Evolutionary conservation across 2,113 vertebrate genomes (phyloP).

Genomic region (Pachycephala philippinensis): DNA sequence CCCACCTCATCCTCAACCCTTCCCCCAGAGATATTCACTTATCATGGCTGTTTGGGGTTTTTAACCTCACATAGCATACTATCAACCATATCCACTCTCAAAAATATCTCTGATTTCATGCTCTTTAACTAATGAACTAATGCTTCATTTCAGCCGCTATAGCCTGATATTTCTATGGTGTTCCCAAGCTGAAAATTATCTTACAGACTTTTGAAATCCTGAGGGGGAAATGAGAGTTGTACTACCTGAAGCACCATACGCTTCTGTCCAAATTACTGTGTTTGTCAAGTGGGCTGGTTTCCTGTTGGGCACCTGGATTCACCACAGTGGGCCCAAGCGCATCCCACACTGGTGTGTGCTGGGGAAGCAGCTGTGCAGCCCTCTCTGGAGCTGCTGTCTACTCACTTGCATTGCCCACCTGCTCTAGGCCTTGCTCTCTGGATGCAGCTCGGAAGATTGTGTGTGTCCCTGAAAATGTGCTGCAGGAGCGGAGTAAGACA

Average conservation of each 20-base stretch:
- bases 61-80: not conserved
- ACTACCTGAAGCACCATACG: not conserved
- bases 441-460: not conserved
- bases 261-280: not conserved
- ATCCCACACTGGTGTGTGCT: rapidly evolving
- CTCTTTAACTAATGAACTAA: not conserved
- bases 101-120: not conserved
- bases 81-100: not conserved
- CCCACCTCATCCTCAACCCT: not conserved
- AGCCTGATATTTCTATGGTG: not conserved
- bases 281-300: not conserved
- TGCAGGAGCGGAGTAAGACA: not conserved
- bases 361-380: not conserved
- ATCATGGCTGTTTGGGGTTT: not conserved
- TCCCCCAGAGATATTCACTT: not conserved
- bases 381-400: not conserved
- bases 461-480: not conserved
- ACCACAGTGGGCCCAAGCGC: rapidly evolving
- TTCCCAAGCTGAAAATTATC: not conserved
- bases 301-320: not conserved
- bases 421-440: not conserved
- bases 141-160: not conserved
- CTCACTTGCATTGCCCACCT: not conserved
- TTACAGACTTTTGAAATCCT: not conserved
- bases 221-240: not conserved